These are phyloP conservation scores for Sesamia nonagrioides DNA, from an alignment of 1,140 invertebrate species.

Conservation along the genomic window DNA sequence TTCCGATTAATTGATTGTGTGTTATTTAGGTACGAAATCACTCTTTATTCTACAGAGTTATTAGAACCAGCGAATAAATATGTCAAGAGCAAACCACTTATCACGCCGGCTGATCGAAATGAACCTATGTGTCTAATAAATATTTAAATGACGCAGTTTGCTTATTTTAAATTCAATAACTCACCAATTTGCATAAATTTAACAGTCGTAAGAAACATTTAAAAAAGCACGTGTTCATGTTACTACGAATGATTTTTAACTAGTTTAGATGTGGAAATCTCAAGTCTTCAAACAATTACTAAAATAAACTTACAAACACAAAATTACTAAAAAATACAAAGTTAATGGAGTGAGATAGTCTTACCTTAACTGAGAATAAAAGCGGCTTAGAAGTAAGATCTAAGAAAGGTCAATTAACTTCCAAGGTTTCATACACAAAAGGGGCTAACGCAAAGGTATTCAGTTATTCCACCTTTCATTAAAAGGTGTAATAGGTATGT, in stretches of 20 bases:
- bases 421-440: conserved; percentile 14
- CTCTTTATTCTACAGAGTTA: not conserved
- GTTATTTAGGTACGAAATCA: not conserved
- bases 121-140: not conserved
- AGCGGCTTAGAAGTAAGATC: not conserved
- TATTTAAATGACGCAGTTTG: not conserved
- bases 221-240: not conserved
- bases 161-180: not conserved
- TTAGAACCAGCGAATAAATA: not conserved
- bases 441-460: not conserved
- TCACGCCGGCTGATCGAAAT: not conserved
- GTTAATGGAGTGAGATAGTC: too few species aligned
- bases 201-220: not conserved
- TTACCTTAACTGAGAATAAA: not conserved
- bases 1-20: too few species aligned
- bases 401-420: conserved; percentile 15
- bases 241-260: not conserved
- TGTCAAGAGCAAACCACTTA: not conserved
- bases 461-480: conserved; percentile 9
- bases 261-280: not conserved
- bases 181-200: too few species aligned
- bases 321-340: too few species aligned
- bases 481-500: conserved; percentile 41
- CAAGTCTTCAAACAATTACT: not conserved
- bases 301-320: too few species aligned